Base-by-base conservation (phyloP, 2,888 invertebrate genomes). In the Spatulosminthurus flaviceps region DNA sequence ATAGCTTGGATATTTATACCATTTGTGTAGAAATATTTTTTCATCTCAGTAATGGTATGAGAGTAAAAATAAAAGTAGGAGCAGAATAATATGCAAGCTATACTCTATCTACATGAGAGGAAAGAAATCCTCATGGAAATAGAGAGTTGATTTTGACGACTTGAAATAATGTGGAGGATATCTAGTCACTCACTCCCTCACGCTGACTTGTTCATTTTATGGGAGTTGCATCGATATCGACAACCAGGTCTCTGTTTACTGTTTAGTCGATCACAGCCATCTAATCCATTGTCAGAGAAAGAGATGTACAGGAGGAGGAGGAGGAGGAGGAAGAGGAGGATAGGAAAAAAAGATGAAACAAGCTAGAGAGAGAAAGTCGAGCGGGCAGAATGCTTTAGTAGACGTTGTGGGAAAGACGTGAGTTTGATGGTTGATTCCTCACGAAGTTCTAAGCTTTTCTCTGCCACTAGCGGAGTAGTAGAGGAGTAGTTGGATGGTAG, bases 131-230 rank as follows among this genome's bases (percentile, higher is more conserved):
- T n/a, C n/a, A n/a, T n/a, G n/a, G n/a, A n/a, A n/a, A n/a, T n/a
- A n/a, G 21, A 21, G 22, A 13, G 13, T 66, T 66, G 66, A 13
- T 22, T 22, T 66, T 16, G 66, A 26, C 24, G 28, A 66, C 66
- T 28, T 19, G 24, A 26, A 66, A 22, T 13, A 24, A 1, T 22
- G 24, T 66, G 24, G 13, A 26, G 66, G 24, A 7, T 4, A n/a
- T 24, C 16, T 13, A 21, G 24, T 24, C 26, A 24, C 5, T 24
- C 26, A 24, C 5, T 34, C 34, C 11, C 26, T 66, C 4, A 24
- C 64, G 21, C 16, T 66, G 13, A n/a, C 64, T 24, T 66, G 66
- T 24, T 66, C 66, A 66, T 24, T 66, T 66, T 66, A 66, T 24
- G 26, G 7, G 26, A 66, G 24, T 28, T 26, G 11, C 26, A 24